Evolutionary conservation across 2,888 invertebrate species (phyloP).

Genomic region (Eupithecia vulgata): DNA sequence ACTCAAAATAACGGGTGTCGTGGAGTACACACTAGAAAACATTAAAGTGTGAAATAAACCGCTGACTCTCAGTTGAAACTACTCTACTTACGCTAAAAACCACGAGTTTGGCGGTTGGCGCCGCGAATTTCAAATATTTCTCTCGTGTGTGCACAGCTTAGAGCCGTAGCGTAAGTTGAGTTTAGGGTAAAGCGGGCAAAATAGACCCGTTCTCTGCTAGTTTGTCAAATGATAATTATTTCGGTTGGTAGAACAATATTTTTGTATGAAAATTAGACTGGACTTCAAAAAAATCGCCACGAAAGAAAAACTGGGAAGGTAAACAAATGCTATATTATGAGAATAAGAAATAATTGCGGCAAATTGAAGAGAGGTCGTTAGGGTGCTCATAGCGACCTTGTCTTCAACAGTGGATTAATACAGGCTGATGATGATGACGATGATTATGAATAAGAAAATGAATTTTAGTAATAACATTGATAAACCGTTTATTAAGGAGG

Average conservation of each 20-base stretch:
- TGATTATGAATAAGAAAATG: not conserved
- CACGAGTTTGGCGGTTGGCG: constrained; percentile 2
- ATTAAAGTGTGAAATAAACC: not conserved
- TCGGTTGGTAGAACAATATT: not conserved
- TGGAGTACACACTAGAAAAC: not conserved
- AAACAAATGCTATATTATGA: not conserved
- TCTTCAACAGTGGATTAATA: not conserved
- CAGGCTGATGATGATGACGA: not conserved
- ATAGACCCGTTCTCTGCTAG: not conserved
- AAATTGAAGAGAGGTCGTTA: not conserved
- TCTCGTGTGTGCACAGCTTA: constrained; percentile 11
- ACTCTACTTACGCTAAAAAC: constrained; percentile 10
- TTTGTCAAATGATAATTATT: not conserved
- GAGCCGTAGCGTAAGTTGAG: not conserved
- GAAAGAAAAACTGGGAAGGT: not conserved
- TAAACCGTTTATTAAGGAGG: too few relatives aligned
- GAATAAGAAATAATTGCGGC: not conserved
- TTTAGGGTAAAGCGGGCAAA: not conserved
- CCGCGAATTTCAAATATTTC: constrained; percentile 15
- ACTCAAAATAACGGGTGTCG: not conserved
- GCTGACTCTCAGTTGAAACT: constrained; percentile 11
- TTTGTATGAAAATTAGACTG: not conserved
- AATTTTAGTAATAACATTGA: too few relatives aligned
- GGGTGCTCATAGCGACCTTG: not conserved
- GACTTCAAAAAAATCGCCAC: not conserved